Percentiles rank a stretch among this genome's conserved stretches.
phyloP scores from a whole-genome alignment of 2,888 invertebrate species.

The Oxytorus armatus region DNA sequence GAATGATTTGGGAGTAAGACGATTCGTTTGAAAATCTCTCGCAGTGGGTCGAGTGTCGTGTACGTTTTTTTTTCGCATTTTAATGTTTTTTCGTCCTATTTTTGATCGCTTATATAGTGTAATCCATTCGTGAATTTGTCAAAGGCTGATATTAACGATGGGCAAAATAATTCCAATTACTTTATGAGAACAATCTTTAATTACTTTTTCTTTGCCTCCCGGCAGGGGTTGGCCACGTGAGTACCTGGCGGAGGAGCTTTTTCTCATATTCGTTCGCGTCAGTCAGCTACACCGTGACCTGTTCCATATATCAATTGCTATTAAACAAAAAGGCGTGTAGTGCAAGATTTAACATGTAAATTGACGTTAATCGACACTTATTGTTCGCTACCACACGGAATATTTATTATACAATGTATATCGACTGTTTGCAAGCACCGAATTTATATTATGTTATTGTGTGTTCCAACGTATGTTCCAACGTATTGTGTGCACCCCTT shows the following conservation, averaged over 20 bases:
- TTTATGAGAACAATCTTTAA: constrained; percentile 48
- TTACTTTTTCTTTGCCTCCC: too few relatives aligned
- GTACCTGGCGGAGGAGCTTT: neutral
- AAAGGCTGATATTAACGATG: constrained; percentile 45
- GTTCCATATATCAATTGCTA: neutral
- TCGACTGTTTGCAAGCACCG: too few relatives aligned
- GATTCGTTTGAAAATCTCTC: constrained; percentile 30
- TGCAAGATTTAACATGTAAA: too few relatives aligned
- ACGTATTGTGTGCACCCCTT: too few relatives aligned
- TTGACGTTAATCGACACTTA: too few relatives aligned
- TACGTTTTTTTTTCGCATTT: neutral
- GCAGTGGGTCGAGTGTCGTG: constrained; percentile 5
- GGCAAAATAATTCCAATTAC: constrained; percentile 55
- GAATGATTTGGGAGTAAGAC: constrained; percentile 17
- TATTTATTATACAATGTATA: too few relatives aligned
- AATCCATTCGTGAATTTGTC: neutral
- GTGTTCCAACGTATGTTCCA: too few relatives aligned
- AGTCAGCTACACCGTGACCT: neutral
- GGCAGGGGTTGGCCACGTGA: neutral
- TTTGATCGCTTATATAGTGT: neutral
- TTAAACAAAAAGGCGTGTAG: too few relatives aligned
- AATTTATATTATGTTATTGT: too few relatives aligned
- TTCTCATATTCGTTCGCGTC: neutral
- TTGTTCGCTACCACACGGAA: too few relatives aligned
- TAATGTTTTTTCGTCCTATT: neutral